These are phyloP conservation scores for Acanthosepion esculentum DNA, from an alignment of 2,888 invertebrate species.

Conservation along the genomic window DNA sequence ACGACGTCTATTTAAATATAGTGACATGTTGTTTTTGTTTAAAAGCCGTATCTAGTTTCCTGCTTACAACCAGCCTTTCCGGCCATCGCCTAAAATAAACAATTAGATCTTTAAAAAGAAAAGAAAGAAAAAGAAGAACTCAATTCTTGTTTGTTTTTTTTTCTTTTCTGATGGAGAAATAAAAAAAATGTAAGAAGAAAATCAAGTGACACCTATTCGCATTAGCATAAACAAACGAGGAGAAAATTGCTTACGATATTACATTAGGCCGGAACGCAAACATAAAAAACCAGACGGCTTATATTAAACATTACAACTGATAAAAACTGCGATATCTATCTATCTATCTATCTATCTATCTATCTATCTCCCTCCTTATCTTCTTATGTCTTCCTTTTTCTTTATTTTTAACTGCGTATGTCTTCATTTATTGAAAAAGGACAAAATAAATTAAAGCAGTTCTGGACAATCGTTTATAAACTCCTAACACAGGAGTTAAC, in stretches of 20 bases:
- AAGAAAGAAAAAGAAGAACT: not conserved
- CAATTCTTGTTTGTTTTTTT: not conserved
- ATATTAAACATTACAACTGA: not conserved
- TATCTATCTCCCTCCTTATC: not conserved
- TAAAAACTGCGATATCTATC: not conserved
- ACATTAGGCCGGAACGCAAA: not conserved
- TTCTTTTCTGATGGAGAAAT: not conserved
- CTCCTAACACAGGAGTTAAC: not conserved
- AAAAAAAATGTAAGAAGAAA: not conserved
- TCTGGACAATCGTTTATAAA: not conserved
- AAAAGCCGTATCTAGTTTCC: not conserved
- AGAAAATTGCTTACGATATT: not conserved
- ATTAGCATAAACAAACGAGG: slow-evolving; percentile 13
- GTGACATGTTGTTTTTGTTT: not conserved
- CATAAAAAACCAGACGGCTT: not conserved
- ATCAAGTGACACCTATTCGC: slow-evolving; percentile 11
- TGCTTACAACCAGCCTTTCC: not conserved
- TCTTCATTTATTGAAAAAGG: not conserved
- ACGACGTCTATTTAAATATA: not conserved
- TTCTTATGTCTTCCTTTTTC: not conserved
- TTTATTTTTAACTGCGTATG: not conserved
- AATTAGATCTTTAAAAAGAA: not conserved
- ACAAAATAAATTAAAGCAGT: not conserved
- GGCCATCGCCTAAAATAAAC: not conserved
- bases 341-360: not conserved